These are phyloP conservation scores for Meriones psammophilus DNA, from an alignment of 2,797 vertebrate genomes.

Conservation along the genomic window DNA sequence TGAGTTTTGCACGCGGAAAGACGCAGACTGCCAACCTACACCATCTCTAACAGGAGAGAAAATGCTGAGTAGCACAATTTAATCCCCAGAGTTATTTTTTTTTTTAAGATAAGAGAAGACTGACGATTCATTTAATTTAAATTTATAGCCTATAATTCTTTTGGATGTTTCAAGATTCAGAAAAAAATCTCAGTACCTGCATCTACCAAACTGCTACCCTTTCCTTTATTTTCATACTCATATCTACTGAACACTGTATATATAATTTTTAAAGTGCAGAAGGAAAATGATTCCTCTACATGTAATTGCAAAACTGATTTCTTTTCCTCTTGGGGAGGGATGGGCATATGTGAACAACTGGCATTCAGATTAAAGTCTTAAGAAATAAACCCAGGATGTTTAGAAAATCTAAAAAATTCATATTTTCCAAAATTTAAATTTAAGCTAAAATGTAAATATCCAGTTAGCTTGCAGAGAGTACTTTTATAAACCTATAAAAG, in stretches of 20 bases:
- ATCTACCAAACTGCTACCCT: slow-evolving; percentile 76
- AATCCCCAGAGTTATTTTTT: slow-evolving; percentile 75
- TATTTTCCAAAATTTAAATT: slow-evolving; percentile 84
- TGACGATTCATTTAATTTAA: slow-evolving; percentile 82
- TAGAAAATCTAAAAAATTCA: slow-evolving; percentile 62
- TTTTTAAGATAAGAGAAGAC: slow-evolving; percentile 85
- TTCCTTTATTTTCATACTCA: slow-evolving; percentile 83
- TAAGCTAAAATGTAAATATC: slow-evolving; percentile 90
- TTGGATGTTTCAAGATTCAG: slow-evolving; percentile 83
- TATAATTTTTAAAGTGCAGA: slow-evolving; percentile 78
- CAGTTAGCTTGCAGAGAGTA: slow-evolving; percentile 88
- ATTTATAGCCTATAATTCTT: slow-evolving; percentile 85
- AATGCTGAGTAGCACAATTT: slow-evolving; percentile 88
- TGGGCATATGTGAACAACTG: background rate
- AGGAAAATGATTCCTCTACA: slow-evolving; percentile 68
- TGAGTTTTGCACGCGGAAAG: slow-evolving; percentile 87
- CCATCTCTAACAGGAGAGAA: slow-evolving; percentile 77
- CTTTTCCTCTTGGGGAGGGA: slow-evolving; percentile 38
- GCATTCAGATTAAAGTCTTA: slow-evolving; percentile 73
- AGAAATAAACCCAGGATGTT: slow-evolving; percentile 65
- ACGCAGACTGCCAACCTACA: slow-evolving; percentile 78
- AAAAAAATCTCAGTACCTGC: slow-evolving; percentile 83
- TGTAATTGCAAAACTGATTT: slow-evolving; percentile 71
- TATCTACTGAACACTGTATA: slow-evolving; percentile 84
- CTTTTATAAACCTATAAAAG: slow-evolving; percentile 87